Evolutionary conservation across 2,888 invertebrate species (phyloP), one percentile per base, ranked within the genome.

Genomic region (Dolichopus griseipennis): DNA sequence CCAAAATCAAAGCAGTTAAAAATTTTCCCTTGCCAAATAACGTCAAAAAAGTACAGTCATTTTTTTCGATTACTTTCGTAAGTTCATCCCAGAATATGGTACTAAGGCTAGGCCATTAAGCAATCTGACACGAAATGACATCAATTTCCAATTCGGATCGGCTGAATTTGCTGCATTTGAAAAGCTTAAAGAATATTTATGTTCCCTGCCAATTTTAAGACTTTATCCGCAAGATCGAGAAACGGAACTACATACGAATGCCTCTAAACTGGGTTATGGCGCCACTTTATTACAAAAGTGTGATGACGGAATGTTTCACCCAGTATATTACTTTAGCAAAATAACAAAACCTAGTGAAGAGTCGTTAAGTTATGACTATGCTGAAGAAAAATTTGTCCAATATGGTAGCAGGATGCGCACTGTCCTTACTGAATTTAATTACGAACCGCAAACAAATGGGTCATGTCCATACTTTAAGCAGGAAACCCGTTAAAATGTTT

Each of bases 361-460:
- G 18, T 61, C 72, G 4, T 76, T 74, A 67, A 73, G 74, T 62
- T 74, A 73, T 63, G 77, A n/a, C n/a, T n/a, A n/a, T n/a, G n/a
- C n/a, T n/a, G n/a, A n/a, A n/a, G n/a, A n/a, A n/a, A n/a, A n/a
- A n/a, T n/a, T n/a, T n/a, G n/a, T n/a, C n/a, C n/a, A n/a, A n/a
- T n/a, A n/a, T n/a, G n/a, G n/a, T n/a, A n/a, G n/a, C n/a, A n/a
- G n/a, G n/a, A n/a, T n/a, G n/a, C n/a, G n/a, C n/a, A n/a, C n/a
- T n/a, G n/a, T n/a, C n/a, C n/a, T n/a, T n/a, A n/a, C n/a, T n/a
- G n/a, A n/a, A n/a, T n/a, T n/a, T n/a, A n/a, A n/a, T n/a, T n/a
- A n/a, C n/a, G n/a, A n/a, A n/a, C n/a, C n/a, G n/a, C n/a, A n/a
- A n/a, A n/a, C n/a, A n/a, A n/a, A n/a, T n/a, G n/a, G n/a, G n/a